Base-by-base conservation (phyloP, 2,888 invertebrate species). In the Cryptocheilus praepositus region DNA sequence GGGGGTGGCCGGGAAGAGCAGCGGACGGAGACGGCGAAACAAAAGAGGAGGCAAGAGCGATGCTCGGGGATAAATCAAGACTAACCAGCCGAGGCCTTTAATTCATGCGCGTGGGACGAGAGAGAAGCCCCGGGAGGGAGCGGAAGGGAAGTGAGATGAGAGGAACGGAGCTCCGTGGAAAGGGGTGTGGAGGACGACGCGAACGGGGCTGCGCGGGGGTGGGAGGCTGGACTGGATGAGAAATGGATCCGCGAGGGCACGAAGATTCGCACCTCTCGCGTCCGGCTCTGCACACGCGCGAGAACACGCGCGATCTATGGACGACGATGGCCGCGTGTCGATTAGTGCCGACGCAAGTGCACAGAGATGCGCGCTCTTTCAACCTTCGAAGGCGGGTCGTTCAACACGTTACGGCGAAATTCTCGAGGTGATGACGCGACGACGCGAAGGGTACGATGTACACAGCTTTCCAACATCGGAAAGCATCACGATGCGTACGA, bases 51-150 rank as follows among this genome's bases (percentile, higher is more conserved):
- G 73, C 77, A 82, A 85, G 86, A 86, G 76, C 83, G 85, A 88
- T 87, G 85, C 74, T 80, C 78, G 82, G 78, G 83, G 81, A 88
- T 88, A 88, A 88, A 88, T 88, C 88, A 88, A 82, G 84, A 83
- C 86, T 86, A 87, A 88, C 86, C 86, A 87, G 86, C 82, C 83
- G 79, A 76, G 73, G 80, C 79, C 83, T 84, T 84, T 85, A 85
- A 84, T 85, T 86, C 82, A 78, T 81, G 81, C 82, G 83, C 84
- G 84, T 84, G 85, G 84, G 85, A 86, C 78, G 83, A 73, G 69
- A 36, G 36, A 11, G 36, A 36, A 11, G 76, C 63, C 67, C 71
- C 73, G 66, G 71, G 74, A 71, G 8, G 36, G 36, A 36, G 36
- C 11, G 13, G 8, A 36, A 36, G 36, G 11, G 36, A 36, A 36